Percentiles rank a stretch among this genome's conserved stretches.
These are phyloP conservation scores for Leptoclinus maculatus DNA, from an alignment of 2,797 vertebrate genomes.

Conservation along the genomic window DNA sequence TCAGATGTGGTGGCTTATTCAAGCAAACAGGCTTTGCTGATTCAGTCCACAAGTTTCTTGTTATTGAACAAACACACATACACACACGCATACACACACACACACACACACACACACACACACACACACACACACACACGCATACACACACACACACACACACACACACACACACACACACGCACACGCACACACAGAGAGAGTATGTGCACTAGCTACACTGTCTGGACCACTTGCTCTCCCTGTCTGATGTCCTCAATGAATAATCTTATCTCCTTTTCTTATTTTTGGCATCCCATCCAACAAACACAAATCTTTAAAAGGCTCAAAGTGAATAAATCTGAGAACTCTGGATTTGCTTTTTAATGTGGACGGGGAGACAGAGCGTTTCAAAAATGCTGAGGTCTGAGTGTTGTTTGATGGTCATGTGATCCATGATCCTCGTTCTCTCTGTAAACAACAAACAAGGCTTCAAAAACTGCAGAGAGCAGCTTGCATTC, in stretches of 20 bases:
- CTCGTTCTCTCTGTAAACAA: constrained; percentile 9
- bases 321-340: constrained; percentile 26
- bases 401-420: constrained; percentile 40
- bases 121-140: constrained; percentile 8
- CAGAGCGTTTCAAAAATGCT: constrained; percentile 39
- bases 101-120: constrained; percentile 6
- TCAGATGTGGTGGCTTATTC: constrained; percentile 53
- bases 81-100: neutral
- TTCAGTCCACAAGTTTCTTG: constrained; percentile 62
- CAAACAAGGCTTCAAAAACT: constrained; percentile 23
- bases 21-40: constrained; percentile 40
- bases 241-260: constrained; percentile 24
- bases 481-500: constrained; percentile 13
- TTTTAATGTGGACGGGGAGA: constrained; percentile 24
- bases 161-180: constrained; percentile 1
- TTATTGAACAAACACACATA: constrained; percentile 34
- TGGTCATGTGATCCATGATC: constrained; percentile 35
- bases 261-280: constrained; percentile 26
- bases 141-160: constrained; percentile 11
- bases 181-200: neutral
- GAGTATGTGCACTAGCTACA: constrained; percentile 17
- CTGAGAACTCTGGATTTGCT: constrained; percentile 24
- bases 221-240: constrained; percentile 36
- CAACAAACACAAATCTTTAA: constrained; percentile 19
- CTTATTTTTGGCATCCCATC: constrained; percentile 20